phyloP scores from a whole-genome alignment of 2,113 vertebrate genomes.

The Myotis yumanensis region DNA sequence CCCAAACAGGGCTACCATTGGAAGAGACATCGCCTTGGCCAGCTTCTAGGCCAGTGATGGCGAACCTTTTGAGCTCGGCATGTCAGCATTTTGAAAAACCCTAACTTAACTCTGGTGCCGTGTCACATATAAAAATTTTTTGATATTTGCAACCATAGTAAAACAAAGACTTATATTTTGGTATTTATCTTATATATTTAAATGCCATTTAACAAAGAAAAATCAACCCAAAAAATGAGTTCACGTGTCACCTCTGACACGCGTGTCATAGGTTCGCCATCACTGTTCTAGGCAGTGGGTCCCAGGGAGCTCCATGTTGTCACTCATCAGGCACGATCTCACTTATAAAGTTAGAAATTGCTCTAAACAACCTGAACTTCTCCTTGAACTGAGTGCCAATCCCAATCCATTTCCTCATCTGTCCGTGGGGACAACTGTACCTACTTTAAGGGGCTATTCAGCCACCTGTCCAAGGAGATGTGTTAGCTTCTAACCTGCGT shows the following conservation, averaged over 20 bases:
- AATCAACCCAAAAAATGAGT: too few relatives aligned
- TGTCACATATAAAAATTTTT: too few relatives aligned
- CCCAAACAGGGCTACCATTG: neutral
- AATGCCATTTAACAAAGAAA: too few relatives aligned
- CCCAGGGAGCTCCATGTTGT: neutral
- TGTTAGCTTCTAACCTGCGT: neutral
- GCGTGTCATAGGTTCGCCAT: too few relatives aligned
- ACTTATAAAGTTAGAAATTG: too few relatives aligned
- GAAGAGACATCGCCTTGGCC: neutral
- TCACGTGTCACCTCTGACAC: too few relatives aligned
- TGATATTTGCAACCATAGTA: too few relatives aligned
- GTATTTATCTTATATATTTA: too few relatives aligned
- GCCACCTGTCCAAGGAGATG: neutral
- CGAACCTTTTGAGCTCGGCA: too few relatives aligned
- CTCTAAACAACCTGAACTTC: neutral
- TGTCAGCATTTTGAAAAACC: too few relatives aligned
- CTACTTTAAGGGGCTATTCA: neutral
- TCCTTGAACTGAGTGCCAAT: neutral
- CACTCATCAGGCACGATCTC: neutral
- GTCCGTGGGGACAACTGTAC: accelerated
- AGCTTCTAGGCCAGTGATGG: neutral
- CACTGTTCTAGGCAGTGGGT: neutral
- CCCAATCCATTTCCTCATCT: neutral
- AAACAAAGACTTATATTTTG: too few relatives aligned
- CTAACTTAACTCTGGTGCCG: too few relatives aligned